These are phyloP conservation scores for Babyrousa celebensis DNA, from an alignment of 2,797 vertebrate genomes.

Conservation along the genomic window DNA sequence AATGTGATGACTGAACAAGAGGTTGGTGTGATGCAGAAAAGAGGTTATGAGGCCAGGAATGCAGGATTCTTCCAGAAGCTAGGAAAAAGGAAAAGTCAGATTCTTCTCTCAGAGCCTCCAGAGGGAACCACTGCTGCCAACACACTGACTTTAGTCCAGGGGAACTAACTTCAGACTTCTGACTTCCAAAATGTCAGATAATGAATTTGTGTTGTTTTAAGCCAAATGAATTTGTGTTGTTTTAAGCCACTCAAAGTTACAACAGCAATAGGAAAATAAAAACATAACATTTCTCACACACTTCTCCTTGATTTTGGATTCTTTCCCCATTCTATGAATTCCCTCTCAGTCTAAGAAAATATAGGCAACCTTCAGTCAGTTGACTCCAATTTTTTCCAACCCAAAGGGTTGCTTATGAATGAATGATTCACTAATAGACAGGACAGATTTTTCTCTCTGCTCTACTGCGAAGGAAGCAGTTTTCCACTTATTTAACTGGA, in stretches of 20 bases:
- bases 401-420: background rate
- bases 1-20: background rate
- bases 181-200: background rate
- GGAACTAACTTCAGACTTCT: background rate
- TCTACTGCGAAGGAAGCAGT: background rate
- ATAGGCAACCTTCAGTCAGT: background rate
- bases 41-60: background rate
- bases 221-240: background rate
- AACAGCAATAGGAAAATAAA: background rate
- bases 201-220: background rate
- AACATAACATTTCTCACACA: background rate
- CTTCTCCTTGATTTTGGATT: background rate
- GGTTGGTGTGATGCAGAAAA: background rate
- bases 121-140: background rate
- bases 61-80: background rate
- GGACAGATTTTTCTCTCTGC: background rate
- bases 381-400: slow-evolving; percentile 6
- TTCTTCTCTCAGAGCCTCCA: background rate
- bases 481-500: slow-evolving; percentile 49
- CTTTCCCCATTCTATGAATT: background rate
- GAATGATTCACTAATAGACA: background rate
- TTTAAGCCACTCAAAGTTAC: background rate
- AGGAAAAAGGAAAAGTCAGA: background rate
- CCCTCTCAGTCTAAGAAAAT: background rate
- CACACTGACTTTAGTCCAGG: background rate